Conservation (phyloP, 2,113 vertebrate genomes). For the Clarias gariepinus region DNA sequence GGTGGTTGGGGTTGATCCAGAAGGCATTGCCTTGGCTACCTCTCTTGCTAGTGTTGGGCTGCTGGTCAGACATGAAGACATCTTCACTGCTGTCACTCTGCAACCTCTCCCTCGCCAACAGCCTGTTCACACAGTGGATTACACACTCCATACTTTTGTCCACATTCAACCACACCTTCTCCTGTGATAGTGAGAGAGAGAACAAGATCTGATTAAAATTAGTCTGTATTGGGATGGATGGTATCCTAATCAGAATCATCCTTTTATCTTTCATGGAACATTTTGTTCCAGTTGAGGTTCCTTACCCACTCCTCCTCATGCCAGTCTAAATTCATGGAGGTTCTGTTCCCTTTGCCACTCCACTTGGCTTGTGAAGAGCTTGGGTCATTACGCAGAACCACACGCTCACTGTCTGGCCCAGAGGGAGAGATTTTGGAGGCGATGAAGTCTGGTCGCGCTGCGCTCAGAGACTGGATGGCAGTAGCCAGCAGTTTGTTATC, state of each 20-base stretch:
- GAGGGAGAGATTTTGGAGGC: slow-evolving; percentile 85
- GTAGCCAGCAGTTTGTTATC: slow-evolving; percentile 92
- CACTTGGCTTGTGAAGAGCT: slow-evolving; percentile 81
- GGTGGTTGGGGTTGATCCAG: slow-evolving; percentile 81
- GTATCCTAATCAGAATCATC: not conserved
- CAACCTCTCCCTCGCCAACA: slow-evolving; percentile 85
- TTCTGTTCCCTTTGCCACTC: slow-evolving; percentile 82
- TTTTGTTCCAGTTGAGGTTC: not conserved
- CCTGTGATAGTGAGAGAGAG: slow-evolving; percentile 67
- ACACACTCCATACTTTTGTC: slow-evolving; percentile 98
- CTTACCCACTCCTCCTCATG: slow-evolving; percentile 97
- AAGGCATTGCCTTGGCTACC: slow-evolving; percentile 82
- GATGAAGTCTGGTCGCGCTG: slow-evolving; percentile 88
- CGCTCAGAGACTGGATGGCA: slow-evolving; percentile 88
- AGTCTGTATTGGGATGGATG: no score
- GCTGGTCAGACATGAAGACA: slow-evolving; percentile 79
- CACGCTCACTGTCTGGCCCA: slow-evolving; percentile 82
- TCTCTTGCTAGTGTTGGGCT: slow-evolving; percentile 81
- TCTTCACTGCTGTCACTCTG: slow-evolving; percentile 90
- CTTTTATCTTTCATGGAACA: not conserved
- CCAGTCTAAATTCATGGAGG: slow-evolving; percentile 86
- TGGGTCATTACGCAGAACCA: slow-evolving; percentile 83
- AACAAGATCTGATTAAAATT: not conserved
- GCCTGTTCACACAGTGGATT: slow-evolving; percentile 89
- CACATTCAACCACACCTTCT: slow-evolving; percentile 95